These are phyloP conservation scores for Rhagonycha lutea DNA, from an alignment of 2,888 invertebrate species.

Conservation along the genomic window DNA sequence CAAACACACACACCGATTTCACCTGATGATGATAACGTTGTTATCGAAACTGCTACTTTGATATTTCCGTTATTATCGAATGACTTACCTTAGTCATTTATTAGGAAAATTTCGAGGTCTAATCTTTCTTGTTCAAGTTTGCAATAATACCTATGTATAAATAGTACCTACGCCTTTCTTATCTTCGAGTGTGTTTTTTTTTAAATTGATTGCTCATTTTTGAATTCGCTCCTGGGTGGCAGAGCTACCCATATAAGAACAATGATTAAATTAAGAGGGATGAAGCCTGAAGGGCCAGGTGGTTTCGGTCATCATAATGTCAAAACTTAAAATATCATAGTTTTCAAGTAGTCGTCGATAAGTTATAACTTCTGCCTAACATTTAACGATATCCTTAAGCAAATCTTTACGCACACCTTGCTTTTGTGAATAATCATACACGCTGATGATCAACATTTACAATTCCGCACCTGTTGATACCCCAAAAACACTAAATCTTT, in stretches of 20 bases:
- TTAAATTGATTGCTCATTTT: background rate
- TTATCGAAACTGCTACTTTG: background rate
- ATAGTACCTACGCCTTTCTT: background rate
- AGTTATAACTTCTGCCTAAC: slow-evolving; percentile 2
- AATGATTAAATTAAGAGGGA: slow-evolving; percentile 3
- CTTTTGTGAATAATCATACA: slow-evolving; percentile 11
- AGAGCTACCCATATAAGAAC: background rate
- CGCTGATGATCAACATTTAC: background rate
- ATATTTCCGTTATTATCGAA: background rate
- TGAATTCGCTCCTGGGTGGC: background rate
- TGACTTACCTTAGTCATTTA: background rate
- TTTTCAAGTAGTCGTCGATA: slow-evolving; percentile 4
- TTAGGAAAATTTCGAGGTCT: no score
- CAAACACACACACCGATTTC: background rate
- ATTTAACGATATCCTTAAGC: slow-evolving; percentile 1
- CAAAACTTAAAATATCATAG: slow-evolving; percentile 5
- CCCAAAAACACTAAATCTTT: background rate
- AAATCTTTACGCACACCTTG: slow-evolving; percentile 6
- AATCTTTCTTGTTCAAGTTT: no score
- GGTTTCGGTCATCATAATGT: background rate
- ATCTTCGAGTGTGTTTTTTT: background rate
- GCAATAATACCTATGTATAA: no score
- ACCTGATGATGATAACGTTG: background rate
- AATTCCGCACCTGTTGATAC: slow-evolving; percentile 4
- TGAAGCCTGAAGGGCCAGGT: slow-evolving; percentile 8